A percentile compares a stretch with the other conserved stretches of the same genome.
These are phyloP conservation scores for Artibeus lituratus DNA, from an alignment of 2,797 vertebrate species.

Conservation along the genomic window DNA sequence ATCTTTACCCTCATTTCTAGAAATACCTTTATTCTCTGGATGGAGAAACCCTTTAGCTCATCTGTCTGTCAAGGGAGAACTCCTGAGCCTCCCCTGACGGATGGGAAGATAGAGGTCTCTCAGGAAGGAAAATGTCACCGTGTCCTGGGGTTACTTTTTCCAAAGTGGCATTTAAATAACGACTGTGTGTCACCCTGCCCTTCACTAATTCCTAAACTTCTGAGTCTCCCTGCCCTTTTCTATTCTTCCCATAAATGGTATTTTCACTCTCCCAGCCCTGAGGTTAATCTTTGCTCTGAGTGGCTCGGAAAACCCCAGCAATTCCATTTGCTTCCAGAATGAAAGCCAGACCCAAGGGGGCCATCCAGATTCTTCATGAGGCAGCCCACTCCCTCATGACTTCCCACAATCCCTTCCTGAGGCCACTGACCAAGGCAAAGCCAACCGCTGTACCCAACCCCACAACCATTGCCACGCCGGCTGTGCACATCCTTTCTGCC, in stretches of 20 bases:
- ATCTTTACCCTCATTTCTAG: conserved; percentile 6
- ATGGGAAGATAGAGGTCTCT: not conserved
- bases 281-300: not conserved
- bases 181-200: not conserved
- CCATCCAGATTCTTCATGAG: not conserved
- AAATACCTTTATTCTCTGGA: not conserved
- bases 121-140: not conserved
- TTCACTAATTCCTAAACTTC: not conserved
- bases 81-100: not conserved
- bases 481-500: not conserved
- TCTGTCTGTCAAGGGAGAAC: not conserved
- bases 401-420: not conserved
- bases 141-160: not conserved
- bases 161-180: not conserved
- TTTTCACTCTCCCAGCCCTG: not conserved
- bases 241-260: not conserved
- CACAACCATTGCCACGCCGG: not conserved
- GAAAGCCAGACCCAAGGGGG: not conserved
- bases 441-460: accelerated
- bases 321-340: not conserved
- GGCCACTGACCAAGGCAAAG: not conserved
- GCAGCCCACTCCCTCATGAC: not conserved
- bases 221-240: not conserved
- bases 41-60: not conserved
- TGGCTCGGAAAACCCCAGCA: not conserved